Conservation (phyloP, 2,888 invertebrate species). For the Eurois occulta region DNA sequence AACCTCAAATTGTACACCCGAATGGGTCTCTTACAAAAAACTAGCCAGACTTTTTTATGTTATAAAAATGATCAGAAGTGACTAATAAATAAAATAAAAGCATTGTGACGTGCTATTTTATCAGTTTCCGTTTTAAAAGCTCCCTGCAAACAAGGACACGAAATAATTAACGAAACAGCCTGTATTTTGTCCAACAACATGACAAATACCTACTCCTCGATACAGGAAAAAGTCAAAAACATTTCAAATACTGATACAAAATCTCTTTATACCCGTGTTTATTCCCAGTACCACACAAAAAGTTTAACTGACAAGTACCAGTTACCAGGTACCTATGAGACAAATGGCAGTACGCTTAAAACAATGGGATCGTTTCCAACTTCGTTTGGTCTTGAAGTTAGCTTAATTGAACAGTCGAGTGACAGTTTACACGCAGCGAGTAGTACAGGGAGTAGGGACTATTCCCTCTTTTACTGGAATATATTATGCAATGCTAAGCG, state of each 20-base stretch:
- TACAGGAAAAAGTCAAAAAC: conserved; percentile 15
- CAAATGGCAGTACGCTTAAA: conserved; percentile 36
- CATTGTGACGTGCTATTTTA: not conserved
- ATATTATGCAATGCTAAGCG: conserved; percentile 28
- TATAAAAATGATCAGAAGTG: not conserved
- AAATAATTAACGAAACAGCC: not conserved
- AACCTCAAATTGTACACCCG: not conserved
- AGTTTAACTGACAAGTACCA: conserved; percentile 40
- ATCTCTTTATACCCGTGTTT: conserved; percentile 34
- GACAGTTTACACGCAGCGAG: conserved; percentile 46
- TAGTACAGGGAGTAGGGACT: conserved; percentile 15
- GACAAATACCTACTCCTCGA: not conserved
- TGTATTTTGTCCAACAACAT: not conserved
- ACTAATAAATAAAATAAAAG: not conserved
- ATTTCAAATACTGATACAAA: conserved; percentile 44
- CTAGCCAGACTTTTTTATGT: not conserved
- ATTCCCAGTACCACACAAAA: conserved; percentile 39
- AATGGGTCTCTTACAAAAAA: not conserved
- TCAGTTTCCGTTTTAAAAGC: not conserved
- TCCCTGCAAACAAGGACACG: not conserved
- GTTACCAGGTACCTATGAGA: conserved; percentile 11
- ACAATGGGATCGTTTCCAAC: conserved; percentile 55
- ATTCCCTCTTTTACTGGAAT: conserved; percentile 29
- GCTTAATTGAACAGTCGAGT: conserved; percentile 64
- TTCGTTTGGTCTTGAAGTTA: conserved; percentile 56